Conservation (phyloP, 2,113 vertebrate genomes). For the Ochotona curzoniae region DNA sequence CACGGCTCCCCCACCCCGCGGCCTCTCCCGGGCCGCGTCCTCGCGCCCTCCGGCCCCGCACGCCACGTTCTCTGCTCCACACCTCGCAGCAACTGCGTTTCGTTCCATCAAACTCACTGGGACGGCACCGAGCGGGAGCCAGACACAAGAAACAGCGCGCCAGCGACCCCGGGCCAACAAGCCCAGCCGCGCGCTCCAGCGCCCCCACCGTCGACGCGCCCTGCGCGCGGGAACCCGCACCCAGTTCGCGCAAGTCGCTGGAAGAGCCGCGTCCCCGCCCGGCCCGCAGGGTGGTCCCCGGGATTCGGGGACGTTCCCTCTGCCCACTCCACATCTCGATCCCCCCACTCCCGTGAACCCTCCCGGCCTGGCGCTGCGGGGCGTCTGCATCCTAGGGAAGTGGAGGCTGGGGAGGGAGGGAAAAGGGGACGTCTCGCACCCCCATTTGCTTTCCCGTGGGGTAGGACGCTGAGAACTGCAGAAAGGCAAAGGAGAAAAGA, state of each 20-base stretch:
- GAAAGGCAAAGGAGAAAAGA: too few relatives aligned
- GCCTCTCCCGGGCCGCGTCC: too few relatives aligned
- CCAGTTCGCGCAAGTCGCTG: not conserved
- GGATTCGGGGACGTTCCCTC: not conserved
- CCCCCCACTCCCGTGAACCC: not conserved
- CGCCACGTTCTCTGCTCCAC: not conserved
- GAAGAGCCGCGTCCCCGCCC: not conserved
- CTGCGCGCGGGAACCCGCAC: not conserved
- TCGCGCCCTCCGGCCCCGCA: not conserved
- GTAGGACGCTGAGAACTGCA: fast-evolving
- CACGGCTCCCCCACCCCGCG: too few relatives aligned
- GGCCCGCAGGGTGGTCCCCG: not conserved
- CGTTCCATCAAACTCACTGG: conserved; percentile 50
- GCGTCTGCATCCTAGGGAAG: not conserved
- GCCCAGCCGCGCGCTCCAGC: conserved; percentile 13
- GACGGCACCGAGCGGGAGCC: conserved; percentile 42
- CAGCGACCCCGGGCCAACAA: not conserved
- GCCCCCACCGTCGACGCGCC: not conserved
- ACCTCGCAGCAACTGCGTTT: not conserved
- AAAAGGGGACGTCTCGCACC: not conserved
- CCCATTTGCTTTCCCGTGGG: not conserved
- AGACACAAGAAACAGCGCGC: not conserved
- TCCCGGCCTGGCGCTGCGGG: fast-evolving
- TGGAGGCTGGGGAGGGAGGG: not conserved
- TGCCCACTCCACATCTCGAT: not conserved